Base-by-base conservation (phyloP, 2,888 invertebrate genomes). In the Orchestes rusci region DNA sequence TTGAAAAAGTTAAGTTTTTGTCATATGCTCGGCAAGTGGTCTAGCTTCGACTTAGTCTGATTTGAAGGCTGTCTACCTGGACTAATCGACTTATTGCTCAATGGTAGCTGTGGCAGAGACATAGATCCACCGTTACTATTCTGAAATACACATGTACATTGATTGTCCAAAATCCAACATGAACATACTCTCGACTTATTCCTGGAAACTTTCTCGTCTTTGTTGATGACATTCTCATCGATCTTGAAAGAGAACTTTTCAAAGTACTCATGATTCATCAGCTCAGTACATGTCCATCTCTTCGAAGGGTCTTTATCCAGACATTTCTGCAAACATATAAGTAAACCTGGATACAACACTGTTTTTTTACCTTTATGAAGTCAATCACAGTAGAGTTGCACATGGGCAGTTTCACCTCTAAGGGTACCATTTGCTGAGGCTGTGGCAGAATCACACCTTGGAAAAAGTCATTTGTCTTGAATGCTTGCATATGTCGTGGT, bases 401-500 rank as follows among this genome's bases (percentile, higher is more conserved):
- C 56, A 80, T 77, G 5, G 92, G 88, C 65, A 97, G 78, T 70
- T 88, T 89, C 55, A 78, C 79, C 64, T 94, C 91, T 34, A 99
- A 71, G 1, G 93, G 81, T 59, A 89, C 87, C 50, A 87, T 68
- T 38, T 80, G 79, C 42, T 89, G 89, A 3, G 96, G 94, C 55
- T 93, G 89, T 0, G 97, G 96, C 56, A 99, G 73, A 36, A 80
- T 86, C 62, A 96, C 82, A 10, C 97, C 96, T 71, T 87, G 79
- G 64, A 90, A 89, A 51, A 65, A 99, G 58, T 93, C 88, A 66
- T 99, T 99, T 60, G 84, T 86, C 59, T 89, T 89, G 70, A 99
- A 97, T 60, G 95, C 92, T 54, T 90, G 85, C 80, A 96, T 84
- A 69, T 99, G 99, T 48, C 95, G 75, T 0, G 91, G 89, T 56